These are phyloP conservation scores for Aporophyla nigra DNA, from an alignment of 2,888 invertebrate species.

Conservation along the genomic window DNA sequence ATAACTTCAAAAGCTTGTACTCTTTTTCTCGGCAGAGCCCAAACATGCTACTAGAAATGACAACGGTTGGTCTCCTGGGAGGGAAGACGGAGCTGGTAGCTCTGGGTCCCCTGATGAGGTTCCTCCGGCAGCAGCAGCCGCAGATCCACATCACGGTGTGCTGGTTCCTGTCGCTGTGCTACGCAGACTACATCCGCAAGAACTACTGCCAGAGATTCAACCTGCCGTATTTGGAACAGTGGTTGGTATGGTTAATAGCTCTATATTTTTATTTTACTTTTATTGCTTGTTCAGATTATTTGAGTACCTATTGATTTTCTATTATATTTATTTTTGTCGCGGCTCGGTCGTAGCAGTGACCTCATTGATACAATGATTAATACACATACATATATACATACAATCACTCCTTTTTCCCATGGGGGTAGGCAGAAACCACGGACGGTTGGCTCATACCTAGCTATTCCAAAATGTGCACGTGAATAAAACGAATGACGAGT, in stretches of 20 bases:
- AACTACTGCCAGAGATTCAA: slow-evolving; percentile 86
- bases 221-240: slow-evolving; percentile 87
- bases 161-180: slow-evolving; percentile 88
- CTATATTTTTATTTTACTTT: slow-evolving; percentile 1
- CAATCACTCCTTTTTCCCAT: too few relatives aligned
- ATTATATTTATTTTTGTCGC: not conserved
- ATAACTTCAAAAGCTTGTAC: not conserved
- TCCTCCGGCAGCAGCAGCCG: slow-evolving; percentile 86
- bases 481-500: not conserved
- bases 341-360: not conserved
- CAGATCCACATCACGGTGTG: slow-evolving; percentile 89
- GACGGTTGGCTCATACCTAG: too few relatives aligned
- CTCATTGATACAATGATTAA: not conserved
- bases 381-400: too few relatives aligned
- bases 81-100: slow-evolving; percentile 78
- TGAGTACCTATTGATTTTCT: not conserved
- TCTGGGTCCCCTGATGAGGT: slow-evolving; percentile 82
- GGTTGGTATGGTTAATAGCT: slow-evolving; percentile 77
- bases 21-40: slow-evolving; percentile 78
- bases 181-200: slow-evolving; percentile 87
- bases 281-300: too few relatives aligned
- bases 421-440: too few relatives aligned
- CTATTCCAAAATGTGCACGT: not conserved
- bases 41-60: slow-evolving; percentile 85
- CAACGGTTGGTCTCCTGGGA: slow-evolving; percentile 84